Evolutionary conservation across 2,113 vertebrate genomes (phyloP).

Genomic region (Tachysurus vachellii): DNA sequence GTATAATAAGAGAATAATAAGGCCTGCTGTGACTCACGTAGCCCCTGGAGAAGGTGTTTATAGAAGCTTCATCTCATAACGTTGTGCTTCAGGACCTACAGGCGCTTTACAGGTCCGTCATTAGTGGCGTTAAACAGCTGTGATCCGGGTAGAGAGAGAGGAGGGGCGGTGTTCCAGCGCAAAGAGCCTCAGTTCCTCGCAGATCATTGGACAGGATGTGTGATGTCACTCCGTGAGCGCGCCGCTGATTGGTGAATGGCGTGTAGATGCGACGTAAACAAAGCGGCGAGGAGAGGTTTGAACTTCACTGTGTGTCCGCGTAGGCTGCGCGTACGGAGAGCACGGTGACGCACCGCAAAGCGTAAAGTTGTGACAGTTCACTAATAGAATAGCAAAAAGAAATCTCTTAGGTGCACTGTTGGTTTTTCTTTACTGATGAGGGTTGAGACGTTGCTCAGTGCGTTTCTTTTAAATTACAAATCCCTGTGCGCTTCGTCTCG

Average conservation of each 20-base stretch:
- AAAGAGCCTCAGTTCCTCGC: background rate
- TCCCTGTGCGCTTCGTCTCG: background rate
- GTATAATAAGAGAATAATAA: background rate
- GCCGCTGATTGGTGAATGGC: conserved; percentile 70
- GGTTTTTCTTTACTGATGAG: background rate
- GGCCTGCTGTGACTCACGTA: background rate
- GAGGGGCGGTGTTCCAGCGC: background rate
- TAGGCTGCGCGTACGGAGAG: background rate
- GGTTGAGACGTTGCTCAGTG: background rate
- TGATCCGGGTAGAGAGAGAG: conserved; percentile 53
- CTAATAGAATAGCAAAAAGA: background rate
- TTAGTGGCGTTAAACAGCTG: conserved; percentile 69
- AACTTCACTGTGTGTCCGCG: conserved; percentile 67
- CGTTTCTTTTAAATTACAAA: background rate
- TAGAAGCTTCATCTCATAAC: conserved; percentile 20
- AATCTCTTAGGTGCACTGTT: background rate
- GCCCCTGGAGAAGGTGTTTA: conserved; percentile 24
- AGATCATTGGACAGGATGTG: conserved; percentile 64
- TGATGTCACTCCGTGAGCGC: conserved; percentile 71
- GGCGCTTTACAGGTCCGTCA: conserved; percentile 66
- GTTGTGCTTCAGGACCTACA: conserved; percentile 57
- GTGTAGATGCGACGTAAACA: conserved; percentile 66
- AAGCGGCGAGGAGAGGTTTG: conserved; percentile 74
- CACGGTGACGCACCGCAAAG: background rate
- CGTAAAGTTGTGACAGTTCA: conserved; percentile 10